A percentile compares a stretch with the other conserved stretches of the same genome.
These are phyloP conservation scores for Chlorodrepanis virens DNA, from an alignment of 2,113 vertebrate genomes.

Conservation along the genomic window DNA sequence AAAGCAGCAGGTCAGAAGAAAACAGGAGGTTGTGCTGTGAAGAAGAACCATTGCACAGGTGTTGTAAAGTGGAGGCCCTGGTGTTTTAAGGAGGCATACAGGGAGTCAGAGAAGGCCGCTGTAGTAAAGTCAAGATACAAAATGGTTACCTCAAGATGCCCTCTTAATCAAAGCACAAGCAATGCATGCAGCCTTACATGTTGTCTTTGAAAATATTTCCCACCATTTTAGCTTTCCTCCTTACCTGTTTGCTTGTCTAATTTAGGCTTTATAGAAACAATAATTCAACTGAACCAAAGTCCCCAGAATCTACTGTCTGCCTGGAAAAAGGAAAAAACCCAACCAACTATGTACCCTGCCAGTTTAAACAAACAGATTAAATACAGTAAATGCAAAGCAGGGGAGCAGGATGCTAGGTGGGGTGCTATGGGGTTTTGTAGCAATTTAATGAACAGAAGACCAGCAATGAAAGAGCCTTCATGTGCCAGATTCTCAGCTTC, in stretches of 20 bases:
- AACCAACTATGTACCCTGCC: neutral
- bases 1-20: neutral
- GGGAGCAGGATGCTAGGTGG: neutral
- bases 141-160: neutral
- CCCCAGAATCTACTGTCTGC: neutral
- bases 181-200: neutral
- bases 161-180: neutral
- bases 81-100: neutral
- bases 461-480: neutral
- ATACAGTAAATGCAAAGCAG: neutral
- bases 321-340: neutral
- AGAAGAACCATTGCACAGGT: neutral
- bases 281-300: neutral
- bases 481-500: neutral
- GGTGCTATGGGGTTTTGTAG: rapidly evolving
- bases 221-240: neutral
- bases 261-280: neutral
- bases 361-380: neutral
- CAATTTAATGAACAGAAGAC: neutral
- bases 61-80: neutral
- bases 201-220: neutral
- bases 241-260: neutral
- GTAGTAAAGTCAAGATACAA: neutral
- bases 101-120: neutral
- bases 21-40: neutral